A percentile compares a stretch with the other conserved stretches of the same genome.
phyloP scores from a whole-genome alignment of 1,140 invertebrate genomes.

The Drosophila hydei region DNA sequence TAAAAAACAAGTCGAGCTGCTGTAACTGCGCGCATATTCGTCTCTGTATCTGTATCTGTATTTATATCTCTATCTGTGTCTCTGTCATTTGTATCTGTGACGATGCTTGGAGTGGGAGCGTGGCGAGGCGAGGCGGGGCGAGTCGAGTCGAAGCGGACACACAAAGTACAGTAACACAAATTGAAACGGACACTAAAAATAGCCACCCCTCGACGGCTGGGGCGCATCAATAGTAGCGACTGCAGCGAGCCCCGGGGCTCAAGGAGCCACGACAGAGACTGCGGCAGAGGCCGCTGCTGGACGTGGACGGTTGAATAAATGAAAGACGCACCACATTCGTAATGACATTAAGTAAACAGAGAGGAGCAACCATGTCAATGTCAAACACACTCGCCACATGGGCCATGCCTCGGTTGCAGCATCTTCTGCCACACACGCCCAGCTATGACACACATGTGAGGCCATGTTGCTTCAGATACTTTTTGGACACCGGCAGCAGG shows the following conservation, averaged over 20 bases:
- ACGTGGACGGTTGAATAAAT: slow-evolving; percentile 68
- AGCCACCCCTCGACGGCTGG: slow-evolving; percentile 72
- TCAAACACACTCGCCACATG: slow-evolving; percentile 72
- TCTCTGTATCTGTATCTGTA: slow-evolving; percentile 5
- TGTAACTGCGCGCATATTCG: not conserved
- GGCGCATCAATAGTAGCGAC: slow-evolving; percentile 63
- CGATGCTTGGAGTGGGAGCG: slow-evolving; percentile 11
- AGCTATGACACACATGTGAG: slow-evolving; percentile 51
- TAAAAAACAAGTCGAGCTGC: not conserved
- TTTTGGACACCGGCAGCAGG: slow-evolving; percentile 65
- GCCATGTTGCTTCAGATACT: slow-evolving; percentile 45
- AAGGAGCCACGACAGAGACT: slow-evolving; percentile 13
- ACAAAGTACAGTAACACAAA: slow-evolving; percentile 73
- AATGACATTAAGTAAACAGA: slow-evolving; percentile 77
- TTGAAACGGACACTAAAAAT: slow-evolving; percentile 77
- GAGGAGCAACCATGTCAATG: slow-evolving; percentile 73
- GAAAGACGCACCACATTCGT: slow-evolving; percentile 60
- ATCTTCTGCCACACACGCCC: slow-evolving; percentile 6
- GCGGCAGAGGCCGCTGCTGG: slow-evolving; percentile 9
- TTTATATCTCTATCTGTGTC: slow-evolving; percentile 1
- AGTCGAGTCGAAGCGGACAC: slow-evolving; percentile 35
- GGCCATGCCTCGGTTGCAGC: slow-evolving; percentile 28
- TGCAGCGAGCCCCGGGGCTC: slow-evolving; percentile 12
- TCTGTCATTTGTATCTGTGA: not conserved
- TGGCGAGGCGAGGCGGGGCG: slow-evolving; percentile 11